A percentile compares a stretch with the other conserved stretches of the same genome.
These are phyloP conservation scores for Gibbula magus DNA, from an alignment of 2,888 invertebrate genomes.

Conservation along the genomic window DNA sequence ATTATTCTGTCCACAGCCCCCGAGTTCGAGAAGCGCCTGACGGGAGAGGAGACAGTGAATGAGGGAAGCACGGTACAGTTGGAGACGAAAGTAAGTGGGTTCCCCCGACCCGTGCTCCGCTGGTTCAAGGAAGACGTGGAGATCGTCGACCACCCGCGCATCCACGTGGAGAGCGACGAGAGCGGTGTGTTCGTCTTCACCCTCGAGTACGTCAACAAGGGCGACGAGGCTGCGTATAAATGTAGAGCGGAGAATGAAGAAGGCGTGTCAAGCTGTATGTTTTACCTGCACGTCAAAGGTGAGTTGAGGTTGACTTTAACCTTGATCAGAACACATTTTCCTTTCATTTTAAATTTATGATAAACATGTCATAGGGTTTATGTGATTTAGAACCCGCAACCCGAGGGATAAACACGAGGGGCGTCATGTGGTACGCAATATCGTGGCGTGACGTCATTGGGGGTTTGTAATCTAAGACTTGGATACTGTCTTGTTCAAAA, in stretches of 20 bases:
- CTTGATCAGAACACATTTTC: neutral
- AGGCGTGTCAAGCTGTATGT: constrained; percentile 60
- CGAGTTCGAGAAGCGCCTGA: constrained; percentile 58
- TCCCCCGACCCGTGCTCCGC: constrained; percentile 58
- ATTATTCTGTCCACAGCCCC: constrained; percentile 48
- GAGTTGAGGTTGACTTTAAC: neutral
- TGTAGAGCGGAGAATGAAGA: constrained; percentile 64
- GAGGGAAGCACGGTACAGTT: constrained; percentile 58
- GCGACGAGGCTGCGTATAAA: constrained; percentile 65
- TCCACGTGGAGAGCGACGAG: constrained; percentile 48
- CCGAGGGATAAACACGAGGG: too few species aligned
- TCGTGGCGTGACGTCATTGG: too few species aligned
- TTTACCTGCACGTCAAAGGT: constrained; percentile 67
- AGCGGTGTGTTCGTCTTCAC: constrained; percentile 53
- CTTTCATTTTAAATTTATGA: too few species aligned
- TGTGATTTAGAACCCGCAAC: too few species aligned
- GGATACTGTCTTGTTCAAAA: too few species aligned
- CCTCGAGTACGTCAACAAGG: constrained; percentile 57
- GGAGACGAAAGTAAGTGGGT: constrained; percentile 58
- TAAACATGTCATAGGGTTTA: too few species aligned
- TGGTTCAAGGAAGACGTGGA: constrained; percentile 63
- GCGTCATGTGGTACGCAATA: too few species aligned
- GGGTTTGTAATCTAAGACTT: too few species aligned
- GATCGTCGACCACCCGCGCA: constrained; percentile 49
- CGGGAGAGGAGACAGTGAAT: constrained; percentile 58